A percentile compares a stretch with the other conserved stretches of the same genome.
phyloP scores from a whole-genome alignment of 2,797 vertebrate species.

The Coendou prehensilis region DNA sequence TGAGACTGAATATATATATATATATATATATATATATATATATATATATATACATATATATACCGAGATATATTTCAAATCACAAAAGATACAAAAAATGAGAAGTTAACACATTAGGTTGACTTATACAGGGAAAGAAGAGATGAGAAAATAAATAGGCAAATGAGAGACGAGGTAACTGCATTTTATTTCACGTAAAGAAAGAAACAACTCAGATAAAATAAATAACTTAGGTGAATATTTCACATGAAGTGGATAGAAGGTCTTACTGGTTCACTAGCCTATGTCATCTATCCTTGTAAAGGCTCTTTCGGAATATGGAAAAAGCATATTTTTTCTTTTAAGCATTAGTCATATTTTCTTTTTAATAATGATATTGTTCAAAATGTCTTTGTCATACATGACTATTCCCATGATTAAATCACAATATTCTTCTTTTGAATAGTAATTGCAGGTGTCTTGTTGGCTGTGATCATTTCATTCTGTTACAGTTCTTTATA shows the following conservation, averaged over 20 bases:
- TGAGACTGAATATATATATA: conserved; percentile 13
- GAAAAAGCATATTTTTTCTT: background rate
- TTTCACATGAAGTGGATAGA: background rate
- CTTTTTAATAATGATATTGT: conserved; percentile 10
- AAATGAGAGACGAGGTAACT: background rate
- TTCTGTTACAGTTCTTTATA: conserved; percentile 50
- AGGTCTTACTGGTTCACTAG: background rate
- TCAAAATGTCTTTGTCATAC: conserved; percentile 48
- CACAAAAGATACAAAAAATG: background rate
- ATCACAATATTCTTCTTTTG: conserved; percentile 54
- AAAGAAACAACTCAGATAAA: conserved; percentile 17
- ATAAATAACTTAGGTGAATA: background rate
- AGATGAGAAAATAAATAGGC: conserved; percentile 30
- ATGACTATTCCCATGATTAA: conserved; percentile 50
- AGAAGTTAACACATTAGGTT: conserved; percentile 18
- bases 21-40: background rate
- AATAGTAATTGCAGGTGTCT: conserved; percentile 61
- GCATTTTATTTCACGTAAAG: background rate
- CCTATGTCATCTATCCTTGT: background rate
- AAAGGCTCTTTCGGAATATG: conserved; percentile 36
- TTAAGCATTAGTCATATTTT: background rate
- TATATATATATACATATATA: background rate
- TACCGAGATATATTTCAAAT: background rate
- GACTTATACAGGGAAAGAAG: conserved; percentile 27
- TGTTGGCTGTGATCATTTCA: conserved; percentile 53